phyloP scores from a whole-genome alignment of 2,888 invertebrate species.

The Nysson spinosus region DNA sequence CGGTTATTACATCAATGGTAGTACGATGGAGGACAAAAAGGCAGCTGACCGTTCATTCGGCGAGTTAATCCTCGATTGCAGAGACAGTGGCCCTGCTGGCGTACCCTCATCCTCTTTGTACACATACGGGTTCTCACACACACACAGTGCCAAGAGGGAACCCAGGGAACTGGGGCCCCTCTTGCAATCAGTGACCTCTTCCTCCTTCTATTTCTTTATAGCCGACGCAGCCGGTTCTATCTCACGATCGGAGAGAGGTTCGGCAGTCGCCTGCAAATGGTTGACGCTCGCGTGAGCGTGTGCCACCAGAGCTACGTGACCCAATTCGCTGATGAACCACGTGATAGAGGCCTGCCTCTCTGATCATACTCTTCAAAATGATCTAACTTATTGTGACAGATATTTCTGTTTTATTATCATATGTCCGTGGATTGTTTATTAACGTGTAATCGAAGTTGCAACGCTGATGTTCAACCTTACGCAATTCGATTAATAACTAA shows the following conservation, averaged over 20 bases:
- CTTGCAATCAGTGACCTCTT: constrained; percentile 56
- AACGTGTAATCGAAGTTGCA: no score
- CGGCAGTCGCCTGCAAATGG: constrained; percentile 47
- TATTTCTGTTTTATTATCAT: no score
- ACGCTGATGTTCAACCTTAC: no score
- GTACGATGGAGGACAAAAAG: constrained; percentile 38
- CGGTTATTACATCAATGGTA: constrained; percentile 22
- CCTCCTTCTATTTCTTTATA: constrained; percentile 55
- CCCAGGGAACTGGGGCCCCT: no score
- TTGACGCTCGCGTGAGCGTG: constrained; percentile 40
- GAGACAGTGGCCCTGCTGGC: no score
- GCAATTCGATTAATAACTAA: no score
- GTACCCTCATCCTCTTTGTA: no score
- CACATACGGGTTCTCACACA: no score
- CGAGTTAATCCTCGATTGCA: constrained; percentile 48
- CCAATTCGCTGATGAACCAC: constrained; percentile 66
- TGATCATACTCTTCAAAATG: no score
- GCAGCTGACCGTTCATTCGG: constrained; percentile 53
- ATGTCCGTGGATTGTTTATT: no score
- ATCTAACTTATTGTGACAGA: no score
- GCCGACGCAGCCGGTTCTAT: constrained; percentile 58
- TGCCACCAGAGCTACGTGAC: constrained; percentile 61
- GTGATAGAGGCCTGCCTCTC: constrained; percentile 43
- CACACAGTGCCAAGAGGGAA: no score
- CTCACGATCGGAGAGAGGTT: constrained; percentile 69